Evolutionary conservation across 2,888 invertebrate genomes (phyloP), one percentile per base, ranked within the genome.

Genomic region (Orthosia gracilis): DNA sequence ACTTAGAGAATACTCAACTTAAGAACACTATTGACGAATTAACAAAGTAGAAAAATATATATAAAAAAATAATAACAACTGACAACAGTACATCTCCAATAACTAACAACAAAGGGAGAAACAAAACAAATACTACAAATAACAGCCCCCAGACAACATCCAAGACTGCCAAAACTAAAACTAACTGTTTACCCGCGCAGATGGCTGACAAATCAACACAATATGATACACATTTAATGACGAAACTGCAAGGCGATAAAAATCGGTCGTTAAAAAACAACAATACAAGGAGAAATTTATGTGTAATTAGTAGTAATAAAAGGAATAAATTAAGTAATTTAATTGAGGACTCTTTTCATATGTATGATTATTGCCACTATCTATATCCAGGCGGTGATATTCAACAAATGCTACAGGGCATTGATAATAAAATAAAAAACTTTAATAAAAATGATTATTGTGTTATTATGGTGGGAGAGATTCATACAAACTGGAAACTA

Each of bases 401-500:
- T 63, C 62, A 63, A 18, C 23, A 49, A 62, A 49, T 62, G 62
- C 12, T 62, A 47, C 47, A 62, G 47, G 23, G 47, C 47, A 63
- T 49, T 63, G 62, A 63, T 18, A 23, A 47, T 23, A 63, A 63
- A 49, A 23, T 13, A n/a, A 47, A 63, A 63, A 26, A 2, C 23
- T 63, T 26, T 18, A 13, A 18, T 26, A 63, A 63, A 63, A 63
- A 63, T 49, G 23, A 63, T 18, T 63, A 63, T 26, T 49, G 26
- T 49, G 23, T 49, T 18, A 63, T 63, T 2, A 49, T 63, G 49
- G 23, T 63, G 63, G 63, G 63, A 49, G 49, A 63, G 47, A 49
- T 63, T 63, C 23, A 63, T 18, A 63, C 63, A 13, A 18, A 63
- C 63, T 63, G 63, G 23, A 63, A 63, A 63, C 23, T 49, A 63